Conservation (phyloP, 2,888 invertebrate species). For the Rhaphigaster nebulosa region DNA sequence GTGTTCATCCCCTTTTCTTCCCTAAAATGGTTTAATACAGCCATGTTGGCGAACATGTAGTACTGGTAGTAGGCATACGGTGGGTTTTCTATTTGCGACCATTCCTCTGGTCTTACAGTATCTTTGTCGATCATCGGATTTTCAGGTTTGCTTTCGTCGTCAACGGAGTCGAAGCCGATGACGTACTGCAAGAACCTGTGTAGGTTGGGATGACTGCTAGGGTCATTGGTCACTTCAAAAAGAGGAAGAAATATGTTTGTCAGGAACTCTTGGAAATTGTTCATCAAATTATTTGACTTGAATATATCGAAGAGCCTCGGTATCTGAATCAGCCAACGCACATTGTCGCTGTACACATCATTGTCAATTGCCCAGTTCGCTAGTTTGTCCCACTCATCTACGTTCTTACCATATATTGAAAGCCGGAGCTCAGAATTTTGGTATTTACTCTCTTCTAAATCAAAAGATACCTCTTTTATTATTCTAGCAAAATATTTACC, state of each 20-base stretch:
- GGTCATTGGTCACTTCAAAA: conserved; percentile 96
- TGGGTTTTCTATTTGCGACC: conserved; percentile 94
- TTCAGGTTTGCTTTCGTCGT: conserved; percentile 99
- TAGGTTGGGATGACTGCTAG: conserved; percentile 90
- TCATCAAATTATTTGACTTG: conserved; percentile 92
- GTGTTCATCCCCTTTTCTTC: conserved; percentile 92
- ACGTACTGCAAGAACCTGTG: conserved; percentile 86
- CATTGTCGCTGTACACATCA: conserved; percentile 95
- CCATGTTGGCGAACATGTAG: conserved; percentile 97
- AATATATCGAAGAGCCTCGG: conserved; percentile 97
- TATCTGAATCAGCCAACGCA: conserved; percentile 97
- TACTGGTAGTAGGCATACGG: conserved; percentile 98
- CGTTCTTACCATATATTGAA: conserved; percentile 95
- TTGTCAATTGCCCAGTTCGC: conserved; percentile 96
- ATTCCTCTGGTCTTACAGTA: conserved; percentile 83
- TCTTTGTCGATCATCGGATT: conserved; percentile 89
- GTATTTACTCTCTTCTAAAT: conserved; percentile 98
- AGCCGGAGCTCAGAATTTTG: conserved; percentile 96
- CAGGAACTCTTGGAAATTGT: conserved; percentile 94
- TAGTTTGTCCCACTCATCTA: conserved; percentile 95
- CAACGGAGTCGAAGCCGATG: conserved; percentile 98
- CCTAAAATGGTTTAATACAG: conserved; percentile 95
- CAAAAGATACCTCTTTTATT: conserved; percentile 95
- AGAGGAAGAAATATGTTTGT: conserved; percentile 95
- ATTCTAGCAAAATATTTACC: conserved; percentile 98